These are phyloP conservation scores for Silurus meridionalis DNA, from an alignment of 2,113 vertebrate genomes.

Conservation along the genomic window DNA sequence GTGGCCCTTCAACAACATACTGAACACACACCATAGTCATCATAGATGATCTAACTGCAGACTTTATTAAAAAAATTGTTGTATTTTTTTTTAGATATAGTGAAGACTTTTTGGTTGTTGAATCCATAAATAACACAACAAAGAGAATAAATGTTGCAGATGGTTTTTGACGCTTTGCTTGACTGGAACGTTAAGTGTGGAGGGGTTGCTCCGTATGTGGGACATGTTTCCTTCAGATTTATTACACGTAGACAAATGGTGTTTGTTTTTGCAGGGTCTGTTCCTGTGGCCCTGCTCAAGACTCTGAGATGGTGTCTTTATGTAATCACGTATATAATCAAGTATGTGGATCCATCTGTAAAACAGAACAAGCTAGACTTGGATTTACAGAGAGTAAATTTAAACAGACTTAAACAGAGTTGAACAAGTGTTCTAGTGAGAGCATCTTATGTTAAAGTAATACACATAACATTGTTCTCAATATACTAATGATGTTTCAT, in stretches of 20 bases:
- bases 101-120: not conserved
- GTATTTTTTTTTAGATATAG: not conserved
- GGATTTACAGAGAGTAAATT: not conserved
- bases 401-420: too few relatives aligned
- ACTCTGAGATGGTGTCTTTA: constrained; percentile 32
- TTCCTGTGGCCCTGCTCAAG: constrained; percentile 36
- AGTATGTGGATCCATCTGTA: constrained; percentile 12
- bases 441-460: not conserved
- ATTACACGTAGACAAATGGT: constrained; percentile 55
- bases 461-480: not conserved
- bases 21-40: not conserved
- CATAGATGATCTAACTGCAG: constrained; percentile 1
- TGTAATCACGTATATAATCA: constrained; percentile 9
- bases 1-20: not conserved
- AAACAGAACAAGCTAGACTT: constrained; percentile 4
- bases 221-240: constrained; percentile 49
- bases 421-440: not conserved
- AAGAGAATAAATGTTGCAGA: constrained; percentile 5
- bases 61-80: not conserved
- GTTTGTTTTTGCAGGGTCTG: constrained; percentile 56
- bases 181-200: constrained; percentile 6
- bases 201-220: constrained; percentile 35
- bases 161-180: constrained; percentile 2
- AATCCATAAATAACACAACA: constrained; percentile 40
- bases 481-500: not conserved